Conservation (phyloP, 2,888 invertebrate species). For the Chouioia cunea region DNA sequence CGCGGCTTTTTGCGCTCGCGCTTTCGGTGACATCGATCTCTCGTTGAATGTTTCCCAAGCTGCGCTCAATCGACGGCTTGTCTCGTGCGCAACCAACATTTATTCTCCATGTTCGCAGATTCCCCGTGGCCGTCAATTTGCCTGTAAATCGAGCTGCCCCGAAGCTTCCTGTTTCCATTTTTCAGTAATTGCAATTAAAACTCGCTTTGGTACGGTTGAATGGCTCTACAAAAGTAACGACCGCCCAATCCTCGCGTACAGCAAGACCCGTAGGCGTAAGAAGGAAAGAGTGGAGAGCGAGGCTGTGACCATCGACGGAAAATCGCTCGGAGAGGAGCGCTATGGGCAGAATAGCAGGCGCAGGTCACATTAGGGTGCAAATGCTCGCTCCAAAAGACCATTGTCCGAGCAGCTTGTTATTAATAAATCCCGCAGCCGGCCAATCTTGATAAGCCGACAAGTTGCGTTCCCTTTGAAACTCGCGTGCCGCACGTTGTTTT, state of each 20-base stretch:
- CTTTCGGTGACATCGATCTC: slow-evolving; percentile 23
- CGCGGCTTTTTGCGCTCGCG: background rate
- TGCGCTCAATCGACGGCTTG: slow-evolving; percentile 10
- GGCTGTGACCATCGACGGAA: slow-evolving; percentile 19
- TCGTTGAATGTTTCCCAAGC: slow-evolving; percentile 28
- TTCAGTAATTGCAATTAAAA: too few species aligned
- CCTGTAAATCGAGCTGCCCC: background rate
- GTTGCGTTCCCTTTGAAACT: slow-evolving; percentile 8
- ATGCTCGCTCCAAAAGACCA: slow-evolving; percentile 28
- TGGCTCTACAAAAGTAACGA: too few species aligned
- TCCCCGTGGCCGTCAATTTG: background rate
- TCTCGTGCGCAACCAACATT: slow-evolving; percentile 18
- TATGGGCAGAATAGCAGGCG: background rate
- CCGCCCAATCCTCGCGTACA: too few species aligned
- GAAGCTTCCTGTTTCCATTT: too few species aligned
- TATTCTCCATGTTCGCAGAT: slow-evolving; percentile 25
- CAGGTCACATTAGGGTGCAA: background rate
- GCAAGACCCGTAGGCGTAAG: too few species aligned
- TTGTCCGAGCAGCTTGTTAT: slow-evolving; percentile 41
- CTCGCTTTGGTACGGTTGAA: too few species aligned
- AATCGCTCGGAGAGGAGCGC: slow-evolving; percentile 20
- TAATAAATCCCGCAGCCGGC: slow-evolving; percentile 33
- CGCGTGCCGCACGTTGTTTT: background rate
- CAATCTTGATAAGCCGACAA: slow-evolving; percentile 35
- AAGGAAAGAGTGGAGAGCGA: background rate